A percentile compares a stretch with the other conserved stretches of the same genome.
These are phyloP conservation scores for Agrotis puta DNA, from an alignment of 2,888 invertebrate species.

Conservation along the genomic window DNA sequence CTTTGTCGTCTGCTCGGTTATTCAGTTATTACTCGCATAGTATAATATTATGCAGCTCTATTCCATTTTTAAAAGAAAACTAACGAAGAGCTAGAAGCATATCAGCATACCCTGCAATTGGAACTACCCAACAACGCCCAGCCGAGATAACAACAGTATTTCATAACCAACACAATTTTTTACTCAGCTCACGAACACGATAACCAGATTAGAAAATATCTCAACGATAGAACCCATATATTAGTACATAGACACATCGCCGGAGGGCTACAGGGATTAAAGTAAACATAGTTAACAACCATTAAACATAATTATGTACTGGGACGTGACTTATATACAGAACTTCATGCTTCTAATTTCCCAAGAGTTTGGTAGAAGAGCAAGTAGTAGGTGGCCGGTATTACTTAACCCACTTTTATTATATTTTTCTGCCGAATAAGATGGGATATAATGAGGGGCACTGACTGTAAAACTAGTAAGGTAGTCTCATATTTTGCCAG, in stretches of 20 bases:
- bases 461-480: too few relatives aligned
- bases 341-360: neutral
- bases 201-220: conserved; percentile 52
- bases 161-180: conserved; percentile 37
- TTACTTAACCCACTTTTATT: too few relatives aligned
- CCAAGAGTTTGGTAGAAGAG: neutral
- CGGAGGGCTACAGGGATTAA: conserved; percentile 31
- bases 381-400: too few relatives aligned
- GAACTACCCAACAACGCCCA: neutral
- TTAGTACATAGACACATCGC: conserved; percentile 26
- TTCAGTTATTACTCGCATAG: too few relatives aligned
- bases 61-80: too few relatives aligned
- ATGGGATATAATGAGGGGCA: too few relatives aligned
- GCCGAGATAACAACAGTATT: conserved; percentile 1
- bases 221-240: conserved; percentile 49
- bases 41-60: too few relatives aligned
- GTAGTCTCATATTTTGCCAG: neutral
- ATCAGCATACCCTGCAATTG: too few relatives aligned
- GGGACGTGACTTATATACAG: neutral
- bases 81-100: too few relatives aligned
- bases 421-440: too few relatives aligned
- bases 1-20: too few relatives aligned
- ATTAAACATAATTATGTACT: conserved; percentile 57
- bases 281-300: conserved; percentile 45
- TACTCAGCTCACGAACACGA: conserved; percentile 21